A percentile compares a stretch with the other conserved stretches of the same genome.
Conservation (phyloP, 1,140 invertebrate genomes). For the Zaprionus kolodkinae region DNA sequence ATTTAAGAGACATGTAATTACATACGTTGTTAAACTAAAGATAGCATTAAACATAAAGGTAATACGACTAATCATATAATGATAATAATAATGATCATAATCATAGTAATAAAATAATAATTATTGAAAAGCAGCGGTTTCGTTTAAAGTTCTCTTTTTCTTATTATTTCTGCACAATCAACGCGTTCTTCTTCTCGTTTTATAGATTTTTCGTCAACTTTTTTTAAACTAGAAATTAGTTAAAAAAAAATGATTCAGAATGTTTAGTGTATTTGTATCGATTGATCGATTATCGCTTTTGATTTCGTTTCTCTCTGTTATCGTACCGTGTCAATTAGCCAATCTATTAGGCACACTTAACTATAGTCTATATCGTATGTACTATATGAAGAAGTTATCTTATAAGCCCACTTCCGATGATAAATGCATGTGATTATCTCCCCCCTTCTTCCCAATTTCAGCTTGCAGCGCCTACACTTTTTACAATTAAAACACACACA, state of each 20-base stretch:
- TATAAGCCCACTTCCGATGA: slow-evolving; percentile 2
- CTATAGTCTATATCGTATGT: slow-evolving; percentile 14
- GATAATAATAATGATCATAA: slow-evolving; percentile 57
- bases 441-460: neutral
- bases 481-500: slow-evolving; percentile 18
- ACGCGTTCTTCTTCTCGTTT: neutral
- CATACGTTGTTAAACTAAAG: slow-evolving; percentile 67
- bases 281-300: slow-evolving; percentile 19
- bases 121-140: slow-evolving; percentile 45
- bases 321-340: neutral
- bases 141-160: slow-evolving; percentile 38
- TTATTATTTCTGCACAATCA: neutral
- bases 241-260: slow-evolving; percentile 38
- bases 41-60: slow-evolving; percentile 76
- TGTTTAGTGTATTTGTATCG: slow-evolving; percentile 48
- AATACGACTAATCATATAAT: slow-evolving; percentile 64
- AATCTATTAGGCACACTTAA: slow-evolving; percentile 36
- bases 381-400: slow-evolving; percentile 1
- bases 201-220: slow-evolving; percentile 18
- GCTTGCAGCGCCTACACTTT: slow-evolving; percentile 19
- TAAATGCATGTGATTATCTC: slow-evolving; percentile 27
- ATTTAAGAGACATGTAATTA: slow-evolving; percentile 67
- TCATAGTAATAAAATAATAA: slow-evolving; percentile 35
- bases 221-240: slow-evolving; percentile 33
- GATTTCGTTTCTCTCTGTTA: slow-evolving; percentile 23